Percentiles rank a stretch among this genome's conserved stretches.
Conservation (phyloP, 2,113 vertebrate genomes). For the Oxyura jamaicensis region DNA sequence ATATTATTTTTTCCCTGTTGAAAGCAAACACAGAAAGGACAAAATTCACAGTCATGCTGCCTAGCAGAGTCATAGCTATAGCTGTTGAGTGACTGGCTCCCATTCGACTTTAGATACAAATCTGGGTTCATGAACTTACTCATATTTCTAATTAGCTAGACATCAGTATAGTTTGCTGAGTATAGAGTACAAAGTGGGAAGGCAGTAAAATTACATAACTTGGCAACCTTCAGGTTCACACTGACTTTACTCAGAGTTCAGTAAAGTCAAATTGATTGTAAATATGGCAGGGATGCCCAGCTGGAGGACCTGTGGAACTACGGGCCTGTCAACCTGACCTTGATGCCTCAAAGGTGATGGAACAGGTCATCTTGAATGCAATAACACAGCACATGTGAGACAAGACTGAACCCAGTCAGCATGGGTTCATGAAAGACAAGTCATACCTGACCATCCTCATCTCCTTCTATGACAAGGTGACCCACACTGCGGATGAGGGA, state of each 20-base stretch:
- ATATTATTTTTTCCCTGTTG: not conserved
- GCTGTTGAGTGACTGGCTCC: not conserved
- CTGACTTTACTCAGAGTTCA: not conserved
- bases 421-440: too few species aligned
- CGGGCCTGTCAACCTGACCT: too few species aligned
- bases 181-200: not conserved
- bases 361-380: too few species aligned
- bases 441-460: too few species aligned
- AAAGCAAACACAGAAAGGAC: not conserved
- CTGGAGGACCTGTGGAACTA: too few species aligned
- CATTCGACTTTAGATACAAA: not conserved
- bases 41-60: not conserved
- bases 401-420: too few species aligned
- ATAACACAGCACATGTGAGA: too few species aligned
- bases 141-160: not conserved
- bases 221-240: not conserved
- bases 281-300: not conserved
- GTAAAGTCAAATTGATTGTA: not conserved
- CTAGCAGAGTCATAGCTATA: not conserved
- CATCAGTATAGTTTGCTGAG: not conserved
- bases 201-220: not conserved
- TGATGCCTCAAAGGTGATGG: too few species aligned
- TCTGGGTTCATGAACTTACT: not conserved
- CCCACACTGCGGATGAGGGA: too few species aligned
- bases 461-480: too few species aligned